Percentiles rank a stretch among this genome's conserved stretches.
phyloP scores from a whole-genome alignment of 2,797 vertebrate species.

The Labroides dimidiatus region DNA sequence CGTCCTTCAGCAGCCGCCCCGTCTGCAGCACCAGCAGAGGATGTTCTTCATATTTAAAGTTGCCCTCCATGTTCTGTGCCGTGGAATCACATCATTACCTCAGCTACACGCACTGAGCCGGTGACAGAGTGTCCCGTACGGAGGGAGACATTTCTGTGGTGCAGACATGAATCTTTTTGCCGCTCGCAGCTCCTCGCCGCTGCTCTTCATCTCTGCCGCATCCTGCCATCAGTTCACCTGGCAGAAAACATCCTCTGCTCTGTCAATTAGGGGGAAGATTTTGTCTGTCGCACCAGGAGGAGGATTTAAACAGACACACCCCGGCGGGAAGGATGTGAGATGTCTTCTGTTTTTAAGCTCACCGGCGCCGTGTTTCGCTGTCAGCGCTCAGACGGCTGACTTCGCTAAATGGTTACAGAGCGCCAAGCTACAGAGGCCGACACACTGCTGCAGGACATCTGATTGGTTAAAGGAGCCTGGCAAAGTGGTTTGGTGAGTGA shows the following conservation, averaged over 20 bases:
- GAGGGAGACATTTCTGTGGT: neutral
- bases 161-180: slow-evolving; percentile 8
- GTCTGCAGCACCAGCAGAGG: neutral
- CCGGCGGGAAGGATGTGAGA: slow-evolving; percentile 50
- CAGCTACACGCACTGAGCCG: neutral
- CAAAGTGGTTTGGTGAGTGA: neutral
- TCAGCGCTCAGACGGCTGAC: slow-evolving; percentile 19
- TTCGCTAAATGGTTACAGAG: slow-evolving; percentile 22
- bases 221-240: slow-evolving; percentile 13
- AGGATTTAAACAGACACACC: slow-evolving; percentile 44
- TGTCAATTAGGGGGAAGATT: slow-evolving; percentile 64
- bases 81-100: slow-evolving; percentile 14
- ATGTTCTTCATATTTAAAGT: neutral
- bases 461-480: slow-evolving; percentile 13
- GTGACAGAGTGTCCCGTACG: neutral
- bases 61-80: neutral
- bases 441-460: neutral
- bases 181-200: neutral
- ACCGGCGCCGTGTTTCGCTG: slow-evolving; percentile 3
- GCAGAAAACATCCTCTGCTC: slow-evolving; percentile 49
- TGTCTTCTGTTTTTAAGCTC: slow-evolving; percentile 46
- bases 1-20: neutral
- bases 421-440: too few relatives aligned
- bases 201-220: slow-evolving; percentile 13
- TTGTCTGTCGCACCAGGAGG: slow-evolving; percentile 37